phyloP scores from a whole-genome alignment of 2,888 invertebrate genomes.

The Apotomis betuletana region DNA sequence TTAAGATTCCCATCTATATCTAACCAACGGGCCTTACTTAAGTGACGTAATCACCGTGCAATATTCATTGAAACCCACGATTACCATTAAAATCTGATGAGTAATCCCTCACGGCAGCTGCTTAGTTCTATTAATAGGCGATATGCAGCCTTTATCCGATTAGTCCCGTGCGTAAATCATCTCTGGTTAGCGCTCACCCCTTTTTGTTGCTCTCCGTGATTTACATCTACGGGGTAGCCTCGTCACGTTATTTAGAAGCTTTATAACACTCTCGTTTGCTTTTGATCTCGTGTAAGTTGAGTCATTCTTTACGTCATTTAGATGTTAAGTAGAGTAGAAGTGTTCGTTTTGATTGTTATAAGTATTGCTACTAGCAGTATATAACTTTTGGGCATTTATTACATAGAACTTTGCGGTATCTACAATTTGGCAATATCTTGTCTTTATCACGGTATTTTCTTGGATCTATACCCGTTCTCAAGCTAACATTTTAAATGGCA shows the following conservation, averaged over 20 bases:
- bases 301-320: not conserved
- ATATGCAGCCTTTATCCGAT: slow-evolving; percentile 25
- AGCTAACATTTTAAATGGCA: too few relatives aligned
- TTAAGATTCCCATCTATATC: not conserved
- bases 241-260: slow-evolving; percentile 24
- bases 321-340: too few relatives aligned
- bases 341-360: too few relatives aligned
- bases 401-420: too few relatives aligned
- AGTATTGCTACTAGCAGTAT: too few relatives aligned
- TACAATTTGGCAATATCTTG: too few relatives aligned
- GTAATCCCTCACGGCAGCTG: slow-evolving; percentile 20
- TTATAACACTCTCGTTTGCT: slow-evolving; percentile 22
- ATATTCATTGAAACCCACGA: slow-evolving; percentile 10
- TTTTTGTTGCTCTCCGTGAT: slow-evolving; percentile 18
- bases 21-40: not conserved
- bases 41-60: slow-evolving; percentile 7
- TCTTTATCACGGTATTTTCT: too few relatives aligned
- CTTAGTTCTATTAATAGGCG: slow-evolving; percentile 22
- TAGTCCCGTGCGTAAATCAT: slow-evolving; percentile 28
- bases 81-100: slow-evolving; percentile 23
- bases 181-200: slow-evolving; percentile 31
- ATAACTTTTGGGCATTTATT: too few relatives aligned
- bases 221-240: slow-evolving; percentile 21
- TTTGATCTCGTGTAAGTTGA: slow-evolving; percentile 18
- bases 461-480: too few relatives aligned